phyloP scores from a whole-genome alignment of 2,797 vertebrate genomes.

The Oreortyx pictus region DNA sequence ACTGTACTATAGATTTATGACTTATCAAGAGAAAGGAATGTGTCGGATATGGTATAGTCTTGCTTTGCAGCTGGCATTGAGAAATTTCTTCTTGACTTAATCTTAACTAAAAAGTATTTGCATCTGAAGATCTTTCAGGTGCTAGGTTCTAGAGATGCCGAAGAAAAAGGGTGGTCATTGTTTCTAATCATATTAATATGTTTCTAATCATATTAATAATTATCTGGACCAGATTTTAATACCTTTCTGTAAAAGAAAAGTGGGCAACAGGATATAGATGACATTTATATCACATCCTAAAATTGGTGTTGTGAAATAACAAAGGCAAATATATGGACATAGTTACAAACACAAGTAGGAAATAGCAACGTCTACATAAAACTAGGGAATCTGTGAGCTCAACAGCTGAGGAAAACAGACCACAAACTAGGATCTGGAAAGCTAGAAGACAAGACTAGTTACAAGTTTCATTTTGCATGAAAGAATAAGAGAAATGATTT shows the following conservation, averaged over 20 bases:
- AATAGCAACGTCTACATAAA: not conserved
- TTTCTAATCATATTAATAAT: not conserved
- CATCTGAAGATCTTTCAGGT: rapidly evolving
- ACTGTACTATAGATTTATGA: not conserved
- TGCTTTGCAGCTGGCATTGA: not conserved
- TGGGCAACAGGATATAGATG: not conserved
- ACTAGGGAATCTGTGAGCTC: not conserved
- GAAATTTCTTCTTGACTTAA: not conserved
- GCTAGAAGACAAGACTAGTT: not conserved
- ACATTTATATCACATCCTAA: not conserved
- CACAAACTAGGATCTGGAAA: not conserved
- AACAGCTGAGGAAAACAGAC: not conserved
- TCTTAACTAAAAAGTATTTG: not conserved
- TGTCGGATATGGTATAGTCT: not conserved
- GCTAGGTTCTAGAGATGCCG: not conserved
- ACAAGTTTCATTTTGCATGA: not conserved
- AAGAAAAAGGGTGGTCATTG: not conserved
- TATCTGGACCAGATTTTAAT: not conserved
- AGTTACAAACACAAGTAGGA: not conserved
- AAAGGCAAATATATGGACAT: not conserved
- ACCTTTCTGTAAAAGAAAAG: not conserved
- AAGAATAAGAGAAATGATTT: not conserved
- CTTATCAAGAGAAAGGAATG: not conserved
- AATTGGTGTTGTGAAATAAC: not conserved
- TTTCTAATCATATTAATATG: not conserved